Base-by-base conservation (phyloP, 2,888 invertebrate species). In the Orthosia incerta region DNA sequence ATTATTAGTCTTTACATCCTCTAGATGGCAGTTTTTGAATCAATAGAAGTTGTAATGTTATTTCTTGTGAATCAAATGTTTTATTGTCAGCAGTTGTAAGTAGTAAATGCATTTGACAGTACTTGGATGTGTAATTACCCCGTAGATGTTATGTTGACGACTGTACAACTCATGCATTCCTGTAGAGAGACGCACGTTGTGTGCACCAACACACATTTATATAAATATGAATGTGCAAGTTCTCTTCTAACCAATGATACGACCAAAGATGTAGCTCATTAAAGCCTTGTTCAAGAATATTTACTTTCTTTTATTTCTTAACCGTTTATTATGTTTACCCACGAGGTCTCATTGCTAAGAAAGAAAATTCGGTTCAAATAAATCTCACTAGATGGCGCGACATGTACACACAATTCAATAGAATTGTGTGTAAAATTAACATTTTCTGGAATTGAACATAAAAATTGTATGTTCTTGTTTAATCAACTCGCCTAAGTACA, bases 181-280 rank as follows among this genome's bases (percentile, higher is more conserved):
- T 93, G 88, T 88, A 82, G 83, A 88, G 87, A 89, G 80, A 89
- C 85, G 86, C 85, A 84, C 82, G 78, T 81, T 87, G 83, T 88
- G 82, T 89, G 83, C 79, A 86, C 79, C 80, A 78, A 73, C 74
- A 85, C 86, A 86, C 87, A 85, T 89, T 85, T 88, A 81, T 90
- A 87, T 88, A 81, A 86, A 90, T 88, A 89, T 88, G 77, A 87
- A 92, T 91, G 92, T 93, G 93, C 91, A 86, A 91, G 89, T 92
- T 92, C 90, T 89, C 87, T 90, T 92, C 87, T 94, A 97, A 97
- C 97, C 97, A 97, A 97, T 97, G 97, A 97, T 97, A 96, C 96
- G 97, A 97, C 97, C 97, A 97, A 97, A 97, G 97, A 97, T 93
- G 94, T 96, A 96, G 96, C 91, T 92, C 91, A 96, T 93, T 96